Evolutionary conservation across 1,140 invertebrate genomes (phyloP), one percentile per base, ranked within the genome.

Genomic region (Penaeus japonicus): DNA sequence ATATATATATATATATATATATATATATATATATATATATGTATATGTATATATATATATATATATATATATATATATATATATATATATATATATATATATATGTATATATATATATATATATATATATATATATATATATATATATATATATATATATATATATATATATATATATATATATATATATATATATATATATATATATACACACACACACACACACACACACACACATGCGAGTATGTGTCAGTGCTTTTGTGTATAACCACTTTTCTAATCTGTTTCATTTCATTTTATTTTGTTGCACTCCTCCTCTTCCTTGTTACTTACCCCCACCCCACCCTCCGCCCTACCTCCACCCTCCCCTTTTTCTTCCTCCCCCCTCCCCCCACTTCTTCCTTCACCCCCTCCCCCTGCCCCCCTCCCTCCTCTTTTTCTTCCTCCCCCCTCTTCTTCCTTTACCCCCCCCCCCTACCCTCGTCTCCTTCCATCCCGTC

Each of bases 31-130:
- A 65, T 65, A 65, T 65, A 65, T 65, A 65, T 65, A 3, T 65
- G 4, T 65, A 65, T 65, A 65, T 65, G 27, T 65, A 65, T 65
- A 65, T 17, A 65, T 65, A 65, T 65, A 65, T 65, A 17, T 65
- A 65, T 65, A 3, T 65, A 65, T 65, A 3, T 65, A 65, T 65
- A 65, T 65, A 65, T 65, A 65, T 65, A 65, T 65, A 65, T 65
- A 65, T 65, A 65, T 65, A 65, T 65, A 65, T 65, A 65, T 65
- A 65, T 65, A 65, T 65, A 65, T 65, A 65, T 65, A 65, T 65
- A 65, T 65, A 65, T 65, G 27, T 65, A 65, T 65, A 65, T 65
- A 65, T 65, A 17, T 17, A 65, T 65, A 65, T 65, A 15, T 65
- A 65, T 65, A 65, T 65, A 65, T 65, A 65, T 65, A 65, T 65